Conservation (phyloP, 2,113 vertebrate genomes). For the Serinus canaria region DNA sequence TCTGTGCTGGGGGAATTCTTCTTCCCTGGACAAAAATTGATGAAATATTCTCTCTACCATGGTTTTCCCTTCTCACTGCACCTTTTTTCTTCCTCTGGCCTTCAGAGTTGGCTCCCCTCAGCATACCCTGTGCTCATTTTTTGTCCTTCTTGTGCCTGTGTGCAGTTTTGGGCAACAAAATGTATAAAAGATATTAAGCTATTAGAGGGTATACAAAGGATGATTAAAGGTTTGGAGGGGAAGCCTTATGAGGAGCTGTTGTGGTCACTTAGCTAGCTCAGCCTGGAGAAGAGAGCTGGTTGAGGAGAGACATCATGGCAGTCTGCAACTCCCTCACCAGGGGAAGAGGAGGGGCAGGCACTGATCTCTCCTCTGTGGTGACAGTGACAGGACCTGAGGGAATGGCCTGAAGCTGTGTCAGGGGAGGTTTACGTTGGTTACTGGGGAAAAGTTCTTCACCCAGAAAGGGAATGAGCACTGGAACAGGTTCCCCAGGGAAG, state of each 20-base stretch:
- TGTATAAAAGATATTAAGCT: background rate
- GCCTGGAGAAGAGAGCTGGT: background rate
- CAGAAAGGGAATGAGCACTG: too few relatives aligned
- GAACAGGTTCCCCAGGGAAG: background rate
- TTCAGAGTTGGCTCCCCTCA: background rate
- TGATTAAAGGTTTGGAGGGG: background rate
- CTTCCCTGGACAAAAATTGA: background rate
- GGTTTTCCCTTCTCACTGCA: background rate
- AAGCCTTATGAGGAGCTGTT: background rate
- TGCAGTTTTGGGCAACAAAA: background rate
- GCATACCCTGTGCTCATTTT: background rate
- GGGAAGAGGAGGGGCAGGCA: background rate
- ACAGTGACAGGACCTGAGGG: accelerated
- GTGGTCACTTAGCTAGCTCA: background rate
- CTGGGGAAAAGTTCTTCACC: background rate
- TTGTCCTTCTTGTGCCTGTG: accelerated
- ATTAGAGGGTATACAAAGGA: background rate
- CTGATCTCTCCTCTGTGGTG: background rate
- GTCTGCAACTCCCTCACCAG: accelerated
- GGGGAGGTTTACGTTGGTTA: background rate
- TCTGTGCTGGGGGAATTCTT: background rate
- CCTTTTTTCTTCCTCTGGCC: background rate
- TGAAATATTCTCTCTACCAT: background rate
- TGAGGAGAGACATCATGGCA: background rate
- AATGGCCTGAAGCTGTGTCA: background rate